Conservation (phyloP, 2,888 invertebrate species). For the Parnassius mnemosyne region DNA sequence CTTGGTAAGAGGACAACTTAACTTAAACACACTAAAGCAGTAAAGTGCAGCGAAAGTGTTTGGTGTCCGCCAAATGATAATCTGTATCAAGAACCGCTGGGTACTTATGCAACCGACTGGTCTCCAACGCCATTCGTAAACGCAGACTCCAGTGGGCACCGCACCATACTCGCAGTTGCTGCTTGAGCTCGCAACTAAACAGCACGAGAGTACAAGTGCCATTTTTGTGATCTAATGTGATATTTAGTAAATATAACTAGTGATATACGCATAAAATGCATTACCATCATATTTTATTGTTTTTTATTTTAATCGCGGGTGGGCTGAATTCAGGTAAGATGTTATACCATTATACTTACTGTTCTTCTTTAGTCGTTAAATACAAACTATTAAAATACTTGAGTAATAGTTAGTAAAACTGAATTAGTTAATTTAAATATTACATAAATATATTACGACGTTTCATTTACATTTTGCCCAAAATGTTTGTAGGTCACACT, state of each 20-base stretch:
- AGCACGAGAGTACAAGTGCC: slow-evolving; percentile 36
- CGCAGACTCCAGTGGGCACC: slow-evolving; percentile 51
- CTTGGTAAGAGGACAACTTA: slow-evolving; percentile 33
- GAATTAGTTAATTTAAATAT: too few species aligned
- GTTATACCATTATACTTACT: not conserved
- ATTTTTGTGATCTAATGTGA: slow-evolving; percentile 34
- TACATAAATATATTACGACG: too few species aligned
- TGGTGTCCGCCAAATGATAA: slow-evolving; percentile 77
- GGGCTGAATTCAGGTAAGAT: slow-evolving; percentile 46
- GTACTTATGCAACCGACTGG: slow-evolving; percentile 67
- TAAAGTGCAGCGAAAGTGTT: slow-evolving; percentile 71
- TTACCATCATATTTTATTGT: slow-evolving; percentile 36
- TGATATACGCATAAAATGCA: slow-evolving; percentile 33
- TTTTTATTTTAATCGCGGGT: slow-evolving; percentile 41
- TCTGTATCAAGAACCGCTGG: slow-evolving; percentile 69
- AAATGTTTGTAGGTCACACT: too few species aligned
- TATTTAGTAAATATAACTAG: slow-evolving; percentile 12
- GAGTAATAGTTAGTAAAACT: too few species aligned
- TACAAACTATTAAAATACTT: too few species aligned
- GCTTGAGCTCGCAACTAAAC: slow-evolving; percentile 33
- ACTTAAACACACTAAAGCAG: slow-evolving; percentile 40
- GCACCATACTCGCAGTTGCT: slow-evolving; percentile 45
- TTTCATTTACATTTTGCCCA: too few species aligned
- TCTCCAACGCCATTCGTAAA: slow-evolving; percentile 41
- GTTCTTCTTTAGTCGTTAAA: too few species aligned